Base-by-base conservation (phyloP, 2,888 invertebrate genomes). In the Meiosimyza platycephala region DNA sequence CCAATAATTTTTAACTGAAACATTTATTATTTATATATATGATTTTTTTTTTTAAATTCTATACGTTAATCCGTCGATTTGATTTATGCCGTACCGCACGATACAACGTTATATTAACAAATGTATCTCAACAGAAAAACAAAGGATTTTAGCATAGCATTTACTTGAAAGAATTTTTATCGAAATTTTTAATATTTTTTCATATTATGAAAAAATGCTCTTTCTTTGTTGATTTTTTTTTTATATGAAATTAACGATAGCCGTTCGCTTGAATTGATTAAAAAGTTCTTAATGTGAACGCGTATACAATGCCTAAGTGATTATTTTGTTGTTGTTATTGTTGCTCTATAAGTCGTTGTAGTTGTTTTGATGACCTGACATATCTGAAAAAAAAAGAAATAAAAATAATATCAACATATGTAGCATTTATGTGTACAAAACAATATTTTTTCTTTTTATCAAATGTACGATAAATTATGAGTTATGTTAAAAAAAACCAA, bases 311-410 rank as follows among this genome's bases (percentile, higher is more conserved):
- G 9, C 1, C 9, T 40, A 6, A 40, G 40, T 13, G 59, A 15
- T 60, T 60, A 28, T 59, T 59, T 28, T 60, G 12, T 60, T 60
- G 59, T 60, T 60, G 59, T 33, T 60, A 7, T 28, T 69, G 47
- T 50, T 69, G 22, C 6, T 64, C n/a, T 48, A 50, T 54, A 18
- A 12, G 5, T 66, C 40, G 54, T 28, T 66, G 54, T 66, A 28
- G 33, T 66, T 66, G 65, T 70, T 54, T 54, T 62, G 70, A 63
- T 52, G 63, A 62, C 22, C 22, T 28, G 15, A n/a, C 71, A 64
- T 71, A 70, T 70, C 70, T 70, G 70, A 47, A 70, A 70, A 5
- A 47, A 47, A 62, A 40, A 28, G 48, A 54, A 70, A 63, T 33
- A 15, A 50, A 57, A 67, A 57, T 55, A 9, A 40, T 9, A 40